Base-by-base conservation (phyloP, 2,888 invertebrate genomes). In the Leptinotarsa tumamoca region DNA sequence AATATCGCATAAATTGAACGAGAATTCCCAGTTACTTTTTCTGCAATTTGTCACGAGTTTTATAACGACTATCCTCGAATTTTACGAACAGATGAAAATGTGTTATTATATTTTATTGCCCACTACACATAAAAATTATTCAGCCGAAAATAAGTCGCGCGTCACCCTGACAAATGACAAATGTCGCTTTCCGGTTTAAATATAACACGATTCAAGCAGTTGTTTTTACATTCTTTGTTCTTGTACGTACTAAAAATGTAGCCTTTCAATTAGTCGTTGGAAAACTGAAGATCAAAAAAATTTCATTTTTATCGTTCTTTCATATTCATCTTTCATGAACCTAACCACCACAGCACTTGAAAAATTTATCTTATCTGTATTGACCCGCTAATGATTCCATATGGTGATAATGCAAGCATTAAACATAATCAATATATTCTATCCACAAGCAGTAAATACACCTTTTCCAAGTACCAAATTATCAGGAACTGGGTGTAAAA, bases 171-270 rank as follows among this genome's bases (percentile, higher is more conserved):
- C 27, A 54, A 50, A 51, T 69, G 69, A 68, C 23, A 68, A 68
- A 68, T 33, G 68, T 15, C 33, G 54, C 21, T 68, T 68, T 68
- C 68, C 68, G 51, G 68, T 68, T 68, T 33, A 52, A 68, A 68
- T 68, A 33, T 68, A 68, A 52, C 52, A 68, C n/a, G 63, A 13
- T 33, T 63, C 43, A n/a, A 63, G 33, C 33, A 33, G 21, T 58
- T 58, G 63, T 63, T 63, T 33, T 33, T 43, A 33, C 7, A 33
- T 27, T 63, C 63, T 63, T 63, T 63, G 63, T 63, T 63, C 63
- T 63, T 63, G 43, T 58, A 23, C n/a, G 10, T 43, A 10, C 43
- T 7, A 17, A 33, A 18, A 17, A 27, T 4, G 0, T 33, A 4
- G n/a, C n/a, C 4, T 52, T 52, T n/a, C 17, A 52, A n/a, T 17